These are phyloP conservation scores for Omphaloscelis lunosa DNA, from an alignment of 2,888 invertebrate genomes.

Conservation along the genomic window DNA sequence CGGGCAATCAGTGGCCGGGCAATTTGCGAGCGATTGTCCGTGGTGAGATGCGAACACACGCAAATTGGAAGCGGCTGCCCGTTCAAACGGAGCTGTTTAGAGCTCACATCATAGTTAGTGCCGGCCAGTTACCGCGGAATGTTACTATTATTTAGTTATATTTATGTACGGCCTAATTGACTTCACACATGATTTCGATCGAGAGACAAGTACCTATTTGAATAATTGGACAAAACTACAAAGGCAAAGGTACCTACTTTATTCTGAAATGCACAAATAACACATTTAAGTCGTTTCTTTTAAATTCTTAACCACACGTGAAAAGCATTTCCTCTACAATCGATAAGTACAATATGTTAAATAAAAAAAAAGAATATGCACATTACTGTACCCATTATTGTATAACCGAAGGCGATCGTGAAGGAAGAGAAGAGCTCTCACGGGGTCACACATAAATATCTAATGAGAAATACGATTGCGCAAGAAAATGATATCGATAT, in stretches of 20 bases:
- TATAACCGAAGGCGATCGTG: conserved; percentile 71
- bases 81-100: conserved; percentile 81
- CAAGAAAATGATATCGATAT: conserved; percentile 88
- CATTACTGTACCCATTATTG: conserved; percentile 61
- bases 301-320: neutral
- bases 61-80: conserved; percentile 84
- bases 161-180: conserved; percentile 46
- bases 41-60: conserved; percentile 84
- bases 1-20: conserved; percentile 86
- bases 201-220: neutral
- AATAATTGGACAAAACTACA: neutral
- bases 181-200: conserved; percentile 33
- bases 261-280: neutral
- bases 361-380: too few relatives aligned
- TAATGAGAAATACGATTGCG: conserved; percentile 87
- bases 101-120: conserved; percentile 68
- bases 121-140: conserved; percentile 55
- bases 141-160: conserved; percentile 60
- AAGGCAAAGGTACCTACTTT: neutral
- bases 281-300: neutral
- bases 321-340: conserved; percentile 12
- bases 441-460: conserved; percentile 85
- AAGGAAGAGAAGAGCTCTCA: conserved; percentile 80
- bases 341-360: conserved; percentile 35
- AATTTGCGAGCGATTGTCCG: conserved; percentile 89